Evolutionary conservation across 2,797 vertebrate species (phyloP).

Genomic region (Cheirogaleus major): DNA sequence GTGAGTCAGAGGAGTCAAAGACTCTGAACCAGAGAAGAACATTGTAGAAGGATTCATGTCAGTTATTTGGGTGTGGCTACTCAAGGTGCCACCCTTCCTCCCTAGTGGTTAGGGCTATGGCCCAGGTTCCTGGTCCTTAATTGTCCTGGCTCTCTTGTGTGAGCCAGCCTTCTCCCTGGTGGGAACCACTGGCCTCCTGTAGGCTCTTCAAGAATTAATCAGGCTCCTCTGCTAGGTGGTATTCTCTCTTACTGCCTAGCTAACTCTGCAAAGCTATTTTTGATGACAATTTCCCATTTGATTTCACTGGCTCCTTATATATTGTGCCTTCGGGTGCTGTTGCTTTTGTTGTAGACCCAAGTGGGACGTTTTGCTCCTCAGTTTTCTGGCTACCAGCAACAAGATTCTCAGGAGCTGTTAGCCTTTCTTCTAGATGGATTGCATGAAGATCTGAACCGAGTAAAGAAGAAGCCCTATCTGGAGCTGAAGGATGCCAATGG

Average conservation of each 20-base stretch:
- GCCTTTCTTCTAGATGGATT: slow-evolving; percentile 97
- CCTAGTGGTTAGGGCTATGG: not conserved
- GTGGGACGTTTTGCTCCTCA: slow-evolving; percentile 97
- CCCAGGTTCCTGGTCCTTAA: not conserved
- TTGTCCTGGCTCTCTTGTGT: not conserved
- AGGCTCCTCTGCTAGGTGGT: not conserved
- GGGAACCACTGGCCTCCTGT: not conserved
- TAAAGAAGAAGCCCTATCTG: slow-evolving; percentile 98
- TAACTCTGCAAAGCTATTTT: not conserved
- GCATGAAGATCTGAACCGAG: slow-evolving; percentile 97
- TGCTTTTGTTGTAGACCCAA: slow-evolving; percentile 90
- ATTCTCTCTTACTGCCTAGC: not conserved
- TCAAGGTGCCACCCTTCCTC: not conserved
- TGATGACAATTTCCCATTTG: not conserved
- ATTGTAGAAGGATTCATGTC: not conserved
- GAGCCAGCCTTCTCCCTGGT: not conserved
- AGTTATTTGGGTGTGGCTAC: not conserved
- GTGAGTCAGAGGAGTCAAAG: not conserved
- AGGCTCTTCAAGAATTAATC: not conserved
- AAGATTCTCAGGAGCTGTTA: slow-evolving; percentile 97
- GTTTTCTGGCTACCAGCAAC: slow-evolving; percentile 98
- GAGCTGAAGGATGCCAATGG: slow-evolving; percentile 95
- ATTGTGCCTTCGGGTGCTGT: not conserved
- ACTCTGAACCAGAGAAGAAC: not conserved
- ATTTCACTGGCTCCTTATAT: not conserved